phyloP scores from a whole-genome alignment of 2,113 vertebrate species.

The Megaceryle maxima region DNA sequence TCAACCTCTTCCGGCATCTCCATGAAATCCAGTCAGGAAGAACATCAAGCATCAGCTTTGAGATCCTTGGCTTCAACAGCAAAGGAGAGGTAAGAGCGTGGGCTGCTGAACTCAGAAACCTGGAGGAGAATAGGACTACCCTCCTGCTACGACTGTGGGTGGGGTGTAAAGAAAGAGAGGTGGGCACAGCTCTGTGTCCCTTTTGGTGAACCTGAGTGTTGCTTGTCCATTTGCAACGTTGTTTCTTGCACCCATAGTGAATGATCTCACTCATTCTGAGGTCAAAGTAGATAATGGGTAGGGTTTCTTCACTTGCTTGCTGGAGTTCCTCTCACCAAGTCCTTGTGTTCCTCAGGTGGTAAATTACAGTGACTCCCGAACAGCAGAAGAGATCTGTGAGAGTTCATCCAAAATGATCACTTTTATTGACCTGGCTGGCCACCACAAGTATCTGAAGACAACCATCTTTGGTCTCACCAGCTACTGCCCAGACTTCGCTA shows the following conservation, averaged over 20 bases:
- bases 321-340: background rate
- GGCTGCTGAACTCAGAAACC: background rate
- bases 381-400: constrained; percentile 97
- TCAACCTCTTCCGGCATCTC: constrained; percentile 97
- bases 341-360: constrained; percentile 81
- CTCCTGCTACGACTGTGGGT: background rate
- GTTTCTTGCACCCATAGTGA: background rate
- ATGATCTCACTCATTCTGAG: background rate
- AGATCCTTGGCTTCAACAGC: constrained; percentile 97
- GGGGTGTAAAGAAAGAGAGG: background rate
- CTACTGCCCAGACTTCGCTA: constrained; percentile 98
- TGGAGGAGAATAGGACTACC: background rate
- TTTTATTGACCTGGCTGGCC: constrained; percentile 97
- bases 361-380: constrained; percentile 97
- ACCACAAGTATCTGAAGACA: constrained; percentile 98
- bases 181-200: background rate
- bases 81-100: constrained; percentile 88
- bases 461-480: constrained; percentile 98
- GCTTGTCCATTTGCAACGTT: background rate
- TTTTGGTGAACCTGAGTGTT: background rate
- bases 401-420: constrained; percentile 99
- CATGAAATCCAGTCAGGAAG: constrained; percentile 98
- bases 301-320: background rate
- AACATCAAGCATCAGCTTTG: constrained; percentile 98
- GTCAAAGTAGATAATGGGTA: background rate